A percentile compares a stretch with the other conserved stretches of the same genome.
Conservation (phyloP, 2,888 invertebrate genomes). For the Axea sp. region DNA sequence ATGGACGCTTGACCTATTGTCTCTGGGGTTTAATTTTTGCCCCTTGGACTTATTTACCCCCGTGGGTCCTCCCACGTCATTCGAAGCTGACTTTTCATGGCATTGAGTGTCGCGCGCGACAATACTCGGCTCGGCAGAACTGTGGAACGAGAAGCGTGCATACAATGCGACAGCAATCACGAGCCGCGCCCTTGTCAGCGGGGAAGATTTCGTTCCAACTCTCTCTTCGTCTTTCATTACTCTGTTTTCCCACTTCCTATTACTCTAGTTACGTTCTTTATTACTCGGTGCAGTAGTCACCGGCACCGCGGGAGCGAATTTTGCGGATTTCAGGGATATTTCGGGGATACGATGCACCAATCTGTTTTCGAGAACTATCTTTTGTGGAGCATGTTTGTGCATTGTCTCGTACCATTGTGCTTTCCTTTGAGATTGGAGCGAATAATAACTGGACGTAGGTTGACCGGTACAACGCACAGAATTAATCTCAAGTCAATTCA, state of each 20-base stretch:
- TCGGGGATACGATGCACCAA: constrained; percentile 26
- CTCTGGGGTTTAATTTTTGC: constrained; percentile 77
- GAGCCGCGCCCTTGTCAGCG: constrained; percentile 78
- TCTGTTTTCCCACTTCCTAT: constrained; percentile 44
- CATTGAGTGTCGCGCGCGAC: constrained; percentile 67
- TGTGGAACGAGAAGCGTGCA: constrained; percentile 69
- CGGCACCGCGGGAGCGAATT: constrained; percentile 56
- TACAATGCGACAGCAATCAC: constrained; percentile 79
- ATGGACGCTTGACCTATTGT: constrained; percentile 79
- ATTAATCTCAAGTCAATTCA: too few relatives aligned
- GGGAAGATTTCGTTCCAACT: constrained; percentile 67
- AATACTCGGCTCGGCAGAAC: constrained; percentile 67
- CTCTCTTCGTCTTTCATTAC: constrained; percentile 50
- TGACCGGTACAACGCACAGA: too few relatives aligned
- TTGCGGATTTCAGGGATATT: constrained; percentile 28
- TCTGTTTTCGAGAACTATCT: constrained; percentile 58
- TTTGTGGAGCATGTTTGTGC: constrained; percentile 14
- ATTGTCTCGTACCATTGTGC: constrained; percentile 1
- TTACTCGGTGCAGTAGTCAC: constrained; percentile 62
- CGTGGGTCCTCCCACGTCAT: constrained; percentile 71
- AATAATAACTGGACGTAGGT: constrained; percentile 18
- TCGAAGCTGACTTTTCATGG: constrained; percentile 62
- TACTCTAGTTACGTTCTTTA: constrained; percentile 63
- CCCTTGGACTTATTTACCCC: constrained; percentile 63
- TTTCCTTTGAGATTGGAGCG: neutral